phyloP scores from a whole-genome alignment of 37 sponge, comb jelly and placozoan genomes.

The Halisarca cf. caerulea region DNA sequence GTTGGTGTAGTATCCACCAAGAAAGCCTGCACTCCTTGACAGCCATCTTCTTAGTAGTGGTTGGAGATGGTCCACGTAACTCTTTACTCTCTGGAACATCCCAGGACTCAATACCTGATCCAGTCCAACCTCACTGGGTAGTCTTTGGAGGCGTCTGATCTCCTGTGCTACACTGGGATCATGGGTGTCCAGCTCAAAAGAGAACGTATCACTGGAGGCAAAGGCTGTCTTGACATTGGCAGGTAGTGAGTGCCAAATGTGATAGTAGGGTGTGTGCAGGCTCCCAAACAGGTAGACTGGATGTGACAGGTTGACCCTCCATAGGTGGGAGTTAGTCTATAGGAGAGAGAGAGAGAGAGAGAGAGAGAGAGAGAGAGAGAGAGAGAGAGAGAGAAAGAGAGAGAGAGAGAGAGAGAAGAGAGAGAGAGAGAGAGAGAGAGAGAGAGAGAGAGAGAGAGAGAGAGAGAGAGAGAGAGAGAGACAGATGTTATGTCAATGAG shows the following conservation, averaged over 20 bases:
- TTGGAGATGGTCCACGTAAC: conserved; percentile 28
- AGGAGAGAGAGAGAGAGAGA: background rate
- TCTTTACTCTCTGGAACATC: conserved; percentile 8
- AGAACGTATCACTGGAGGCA: conserved; percentile 27
- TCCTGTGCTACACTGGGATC: conserved; percentile 2
- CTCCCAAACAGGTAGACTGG: conserved; percentile 72
- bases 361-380: background rate
- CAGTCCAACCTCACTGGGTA: conserved; percentile 28
- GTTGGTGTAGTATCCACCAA: conserved; percentile 21
- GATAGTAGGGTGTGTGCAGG: conserved; percentile 62
- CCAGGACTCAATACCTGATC: conserved; percentile 6
- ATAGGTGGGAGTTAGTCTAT: conserved; percentile 62
- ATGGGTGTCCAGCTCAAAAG: conserved; percentile 42
- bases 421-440: conserved; percentile 35
- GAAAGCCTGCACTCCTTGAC: background rate
- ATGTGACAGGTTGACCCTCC: conserved; percentile 39
- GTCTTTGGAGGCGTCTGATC: conserved; percentile 11
- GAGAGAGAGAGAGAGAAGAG: conserved; percentile 11
- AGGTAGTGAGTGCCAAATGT: conserved; percentile 55
- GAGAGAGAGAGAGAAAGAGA: background rate
- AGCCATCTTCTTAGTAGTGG: conserved; percentile 45
- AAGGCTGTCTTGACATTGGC: conserved; percentile 64
- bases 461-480: conserved; percentile 42
- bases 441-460: conserved; percentile 42
- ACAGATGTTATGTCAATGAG: no score